Base-by-base conservation (phyloP, 2,113 vertebrate species). In the Rattus norvegicus region DNA sequence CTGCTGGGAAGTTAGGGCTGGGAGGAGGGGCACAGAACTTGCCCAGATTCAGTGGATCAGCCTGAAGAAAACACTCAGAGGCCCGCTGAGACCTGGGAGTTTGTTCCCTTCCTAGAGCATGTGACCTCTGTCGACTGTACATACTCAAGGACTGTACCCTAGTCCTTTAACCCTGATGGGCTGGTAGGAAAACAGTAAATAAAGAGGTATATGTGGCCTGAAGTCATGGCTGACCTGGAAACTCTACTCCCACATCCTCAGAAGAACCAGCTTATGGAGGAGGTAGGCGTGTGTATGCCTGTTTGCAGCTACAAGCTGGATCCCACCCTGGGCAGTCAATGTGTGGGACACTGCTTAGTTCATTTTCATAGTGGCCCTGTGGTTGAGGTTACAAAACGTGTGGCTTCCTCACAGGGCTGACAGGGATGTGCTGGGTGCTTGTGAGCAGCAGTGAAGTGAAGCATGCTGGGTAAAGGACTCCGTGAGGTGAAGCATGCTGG, bases 181-280 rank as follows among this genome's bases (percentile, higher is more conserved):
- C 76, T 13, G 4, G 2, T 19, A 36, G 52, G 43, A 96, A 61
- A 24, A 75, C 65, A 36, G 2, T 65, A n/a, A 52, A 17, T 81
- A 22, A 54, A 33, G 56, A 86, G 33, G 14, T 47, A 11, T 61
- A 43, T 76, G 47, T 52, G 56, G 0, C 17, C 33, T 56, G 13
- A 39, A 36, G 30, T 12, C 61, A 61, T 81, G 7, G 56, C 56
- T 19, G 20, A 92, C 7, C 28, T 39, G 20, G 39, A 76, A 56
- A 39, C n/a, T 75, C 4, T 0, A 1, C 5, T 52, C 39, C 56
- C 12, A 0, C 0, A 56, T 16, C 7, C 20, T 49, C 22, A 47
- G 26, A 24, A n/a, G 10, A 70, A 11, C 33, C 17, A 9, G 65
- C 7, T 8, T 3, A 3, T 4, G 39, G 8, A 24, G 24, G 16